Evolutionary conservation across 2,888 invertebrate genomes (phyloP).

Genomic region (Calephelis perditalis): DNA sequence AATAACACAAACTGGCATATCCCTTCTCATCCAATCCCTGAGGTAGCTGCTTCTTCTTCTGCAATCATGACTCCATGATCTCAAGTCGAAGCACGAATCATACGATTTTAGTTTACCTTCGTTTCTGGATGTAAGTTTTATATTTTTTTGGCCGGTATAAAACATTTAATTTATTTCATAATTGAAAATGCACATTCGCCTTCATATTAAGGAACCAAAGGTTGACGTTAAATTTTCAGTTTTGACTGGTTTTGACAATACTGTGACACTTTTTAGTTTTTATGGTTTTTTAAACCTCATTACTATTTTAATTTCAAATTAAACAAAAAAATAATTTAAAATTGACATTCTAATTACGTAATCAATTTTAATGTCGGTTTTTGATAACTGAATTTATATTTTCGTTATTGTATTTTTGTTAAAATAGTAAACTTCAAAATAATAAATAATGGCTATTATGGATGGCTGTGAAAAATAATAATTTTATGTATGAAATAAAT

Average conservation of each 20-base stretch:
- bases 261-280: neutral
- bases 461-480: conserved; percentile 56
- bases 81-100: conserved; percentile 70
- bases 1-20: conserved; percentile 55
- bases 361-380: conserved; percentile 55
- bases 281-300: conserved; percentile 16
- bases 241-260: neutral
- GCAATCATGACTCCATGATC: conserved; percentile 76
- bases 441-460: conserved; percentile 58
- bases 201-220: neutral
- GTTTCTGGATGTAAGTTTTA: conserved; percentile 55
- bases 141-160: conserved; percentile 33
- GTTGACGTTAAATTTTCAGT: conserved; percentile 4
- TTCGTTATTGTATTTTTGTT: conserved; percentile 54
- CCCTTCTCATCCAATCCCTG: conserved; percentile 64
- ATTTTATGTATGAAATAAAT: conserved; percentile 38
- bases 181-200: conserved; percentile 13
- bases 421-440: conserved; percentile 38
- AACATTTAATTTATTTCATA: conserved; percentile 47
- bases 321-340: conserved; percentile 35
- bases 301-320: neutral
- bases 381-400: conserved; percentile 58
- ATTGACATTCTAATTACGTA: conserved; percentile 55
- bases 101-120: conserved; percentile 75
- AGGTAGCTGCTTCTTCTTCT: conserved; percentile 46